These are phyloP conservation scores for Drosophila ananassae DNA, from an alignment of 1,140 invertebrate species.

Conservation along the genomic window DNA sequence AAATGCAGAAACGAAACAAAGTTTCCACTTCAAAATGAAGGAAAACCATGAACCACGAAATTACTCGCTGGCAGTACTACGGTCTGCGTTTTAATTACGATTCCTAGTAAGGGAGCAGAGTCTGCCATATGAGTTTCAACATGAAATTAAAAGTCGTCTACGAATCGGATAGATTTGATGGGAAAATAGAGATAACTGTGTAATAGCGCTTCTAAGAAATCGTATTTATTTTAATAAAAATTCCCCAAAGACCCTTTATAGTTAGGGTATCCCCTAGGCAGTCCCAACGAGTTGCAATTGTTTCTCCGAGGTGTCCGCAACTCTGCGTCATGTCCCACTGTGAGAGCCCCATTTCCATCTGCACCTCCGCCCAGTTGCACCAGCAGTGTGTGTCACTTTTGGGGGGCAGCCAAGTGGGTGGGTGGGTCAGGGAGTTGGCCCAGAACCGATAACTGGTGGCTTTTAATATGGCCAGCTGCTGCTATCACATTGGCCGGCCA, in stretches of 20 bases:
- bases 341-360: constrained; percentile 2
- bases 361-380: neutral
- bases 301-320: constrained; percentile 16
- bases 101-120: constrained; percentile 8
- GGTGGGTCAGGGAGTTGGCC: constrained; percentile 10
- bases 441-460: constrained; percentile 5
- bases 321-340: constrained; percentile 38
- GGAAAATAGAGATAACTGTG: too few relatives aligned
- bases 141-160: constrained; percentile 42
- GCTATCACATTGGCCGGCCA: constrained; percentile 64
- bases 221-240: neutral
- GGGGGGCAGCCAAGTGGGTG: constrained; percentile 20
- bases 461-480: constrained; percentile 22
- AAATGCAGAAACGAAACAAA: constrained; percentile 43
- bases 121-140: constrained; percentile 18
- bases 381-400: constrained; percentile 26
- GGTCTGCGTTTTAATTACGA: constrained; percentile 56
- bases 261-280: neutral
- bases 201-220: too few relatives aligned
- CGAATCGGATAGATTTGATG: neutral
- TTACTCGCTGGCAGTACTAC: constrained; percentile 31
- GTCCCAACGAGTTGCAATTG: neutral
- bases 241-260: neutral
- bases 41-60: constrained; percentile 49
- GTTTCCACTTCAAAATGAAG: constrained; percentile 48